A percentile compares a stretch with the other conserved stretches of the same genome.
phyloP scores from a whole-genome alignment of 2,113 vertebrate species.

The Misgurnus mizolepis region DNA sequence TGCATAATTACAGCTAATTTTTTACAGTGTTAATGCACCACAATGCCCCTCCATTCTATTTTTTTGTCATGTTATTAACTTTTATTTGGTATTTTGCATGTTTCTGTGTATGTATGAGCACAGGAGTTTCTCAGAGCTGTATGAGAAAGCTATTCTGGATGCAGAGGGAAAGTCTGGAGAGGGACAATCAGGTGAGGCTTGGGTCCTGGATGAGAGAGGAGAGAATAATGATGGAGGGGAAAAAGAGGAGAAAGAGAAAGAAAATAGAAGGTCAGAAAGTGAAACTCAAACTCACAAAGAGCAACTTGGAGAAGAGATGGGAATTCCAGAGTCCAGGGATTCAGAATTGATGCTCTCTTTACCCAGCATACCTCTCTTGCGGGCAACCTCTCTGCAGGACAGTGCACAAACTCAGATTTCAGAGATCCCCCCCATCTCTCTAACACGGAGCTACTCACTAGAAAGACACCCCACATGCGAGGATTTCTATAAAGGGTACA shows the following conservation, averaged over 20 bases:
- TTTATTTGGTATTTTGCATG: neutral
- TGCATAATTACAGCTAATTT: too few relatives aligned
- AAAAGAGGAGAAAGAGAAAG: conserved; percentile 41
- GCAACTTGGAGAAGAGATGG: conserved; percentile 36
- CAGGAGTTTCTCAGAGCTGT: conserved; percentile 90
- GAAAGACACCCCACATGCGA: conserved; percentile 64
- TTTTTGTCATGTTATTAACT: neutral
- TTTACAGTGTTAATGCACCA: too few relatives aligned
- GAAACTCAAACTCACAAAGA: conserved; percentile 28
- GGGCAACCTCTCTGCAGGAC: conserved; percentile 78
- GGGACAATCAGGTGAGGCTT: conserved; percentile 73
- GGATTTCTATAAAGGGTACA: conserved; percentile 67
- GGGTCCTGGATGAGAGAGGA: conserved; percentile 74
- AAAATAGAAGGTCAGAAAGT: conserved; percentile 32
- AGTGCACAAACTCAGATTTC: conserved; percentile 59
- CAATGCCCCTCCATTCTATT: neutral
- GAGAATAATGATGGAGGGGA: conserved; percentile 59
- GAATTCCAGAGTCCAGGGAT: conserved; percentile 40
- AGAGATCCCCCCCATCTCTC: conserved; percentile 53
- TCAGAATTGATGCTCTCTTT: conserved; percentile 58
- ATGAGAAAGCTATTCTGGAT: conserved; percentile 86
- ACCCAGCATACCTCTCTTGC: conserved; percentile 70
- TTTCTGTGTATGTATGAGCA: conserved; percentile 20
- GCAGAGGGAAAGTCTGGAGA: conserved; percentile 77
- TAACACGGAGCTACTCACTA: conserved; percentile 72